A percentile compares a stretch with the other conserved stretches of the same genome.
Conservation (phyloP, 2,888 invertebrate genomes). For the Nesidiocoris tenuis region DNA sequence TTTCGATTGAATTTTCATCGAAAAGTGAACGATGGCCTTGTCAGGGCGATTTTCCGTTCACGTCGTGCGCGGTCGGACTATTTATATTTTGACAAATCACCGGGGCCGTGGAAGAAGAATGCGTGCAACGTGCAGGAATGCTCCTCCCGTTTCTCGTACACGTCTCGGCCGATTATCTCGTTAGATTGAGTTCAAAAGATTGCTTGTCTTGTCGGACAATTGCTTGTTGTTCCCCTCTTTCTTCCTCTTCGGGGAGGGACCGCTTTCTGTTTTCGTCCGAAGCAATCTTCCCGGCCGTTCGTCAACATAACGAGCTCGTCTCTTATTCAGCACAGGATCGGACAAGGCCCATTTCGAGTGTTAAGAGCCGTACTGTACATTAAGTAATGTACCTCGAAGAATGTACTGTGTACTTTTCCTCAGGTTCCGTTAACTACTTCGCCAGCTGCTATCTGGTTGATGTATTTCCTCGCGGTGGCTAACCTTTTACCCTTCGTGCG, state of each 20-base stretch:
- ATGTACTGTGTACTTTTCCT: neutral
- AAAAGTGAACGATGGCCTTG: too few species aligned
- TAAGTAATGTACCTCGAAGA: too few species aligned
- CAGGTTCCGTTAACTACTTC: neutral
- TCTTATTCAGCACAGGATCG: neutral
- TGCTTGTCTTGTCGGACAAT: neutral
- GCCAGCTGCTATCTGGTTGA: neutral
- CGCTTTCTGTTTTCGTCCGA: neutral
- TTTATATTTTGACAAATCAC: too few species aligned
- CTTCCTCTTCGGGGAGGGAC: neutral
- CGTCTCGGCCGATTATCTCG: neutral
- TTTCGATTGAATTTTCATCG: too few species aligned
- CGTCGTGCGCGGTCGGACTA: too few species aligned
- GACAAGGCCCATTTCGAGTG: neutral
- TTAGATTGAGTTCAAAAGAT: neutral
- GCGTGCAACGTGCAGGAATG: neutral
- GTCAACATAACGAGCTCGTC: conserved; percentile 5
- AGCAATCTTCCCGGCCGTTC: neutral
- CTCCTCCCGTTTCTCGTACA: neutral
- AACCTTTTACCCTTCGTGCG: too few species aligned
- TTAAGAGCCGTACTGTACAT: neutral
- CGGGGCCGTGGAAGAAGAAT: too few species aligned
- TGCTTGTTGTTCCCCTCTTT: neutral
- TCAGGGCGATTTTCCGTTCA: too few species aligned
- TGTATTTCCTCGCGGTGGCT: too few species aligned